Conservation (phyloP, 2,113 vertebrate species). For the Sporophila hypoxantha region DNA sequence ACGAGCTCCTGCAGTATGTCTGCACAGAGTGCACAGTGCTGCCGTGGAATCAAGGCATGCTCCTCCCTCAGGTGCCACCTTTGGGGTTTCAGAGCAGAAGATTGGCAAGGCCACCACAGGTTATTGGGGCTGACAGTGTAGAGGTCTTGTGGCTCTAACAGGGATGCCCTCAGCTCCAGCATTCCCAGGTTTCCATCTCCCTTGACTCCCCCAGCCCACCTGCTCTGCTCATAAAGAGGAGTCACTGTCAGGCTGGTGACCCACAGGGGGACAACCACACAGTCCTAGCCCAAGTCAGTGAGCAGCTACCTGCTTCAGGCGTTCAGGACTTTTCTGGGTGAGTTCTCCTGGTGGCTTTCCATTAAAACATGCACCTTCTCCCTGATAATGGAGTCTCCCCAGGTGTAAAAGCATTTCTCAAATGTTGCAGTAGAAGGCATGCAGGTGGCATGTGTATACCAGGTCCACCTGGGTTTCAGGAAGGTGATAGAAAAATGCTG, state of each 20-base stretch:
- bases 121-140: background rate
- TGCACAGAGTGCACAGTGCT: rapidly evolving
- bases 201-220: background rate
- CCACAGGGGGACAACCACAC: rapidly evolving
- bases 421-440: background rate
- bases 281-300: background rate
- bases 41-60: rapidly evolving
- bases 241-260: background rate
- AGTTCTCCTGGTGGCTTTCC: background rate
- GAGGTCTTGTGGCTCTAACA: background rate
- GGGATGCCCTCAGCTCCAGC: background rate
- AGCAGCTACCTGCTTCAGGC: background rate
- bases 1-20: rapidly evolving
- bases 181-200: background rate
- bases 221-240: background rate
- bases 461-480: background rate
- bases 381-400: background rate
- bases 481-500: background rate
- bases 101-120: background rate
- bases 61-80: background rate
- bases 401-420: background rate
- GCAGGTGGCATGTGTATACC: background rate
- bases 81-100: rapidly evolving
- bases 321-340: background rate
- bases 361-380: background rate